phyloP scores from a whole-genome alignment of 2,888 invertebrate species.

The Scotopteryx bipunctaria region DNA sequence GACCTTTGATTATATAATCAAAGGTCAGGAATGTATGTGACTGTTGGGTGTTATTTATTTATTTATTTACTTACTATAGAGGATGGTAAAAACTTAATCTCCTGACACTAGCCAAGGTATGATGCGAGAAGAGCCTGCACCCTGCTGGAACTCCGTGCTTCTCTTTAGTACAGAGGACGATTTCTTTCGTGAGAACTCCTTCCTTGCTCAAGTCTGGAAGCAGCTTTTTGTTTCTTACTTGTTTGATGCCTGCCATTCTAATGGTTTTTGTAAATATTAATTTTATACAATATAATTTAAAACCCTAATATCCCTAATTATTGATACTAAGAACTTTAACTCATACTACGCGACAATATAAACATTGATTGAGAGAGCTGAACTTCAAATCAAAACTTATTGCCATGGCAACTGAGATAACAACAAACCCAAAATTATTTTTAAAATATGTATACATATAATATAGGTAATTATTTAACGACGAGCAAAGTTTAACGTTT shows the following conservation, averaged over 20 bases:
- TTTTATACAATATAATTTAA: conserved; percentile 28
- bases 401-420: conserved; percentile 6
- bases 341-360: conserved; percentile 13
- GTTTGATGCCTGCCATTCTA: conserved; percentile 58
- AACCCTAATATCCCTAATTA: conserved; percentile 27
- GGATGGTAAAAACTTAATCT: conserved; percentile 72
- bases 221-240: conserved; percentile 72
- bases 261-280: background rate
- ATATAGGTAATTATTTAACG: no score
- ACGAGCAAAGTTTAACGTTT: no score
- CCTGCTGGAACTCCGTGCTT: conserved; percentile 70
- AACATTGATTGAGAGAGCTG: background rate
- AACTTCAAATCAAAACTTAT: background rate
- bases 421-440: no score
- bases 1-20: no score
- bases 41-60: no score
- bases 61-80: conserved; percentile 74
- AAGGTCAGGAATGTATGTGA: no score
- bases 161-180: conserved; percentile 64
- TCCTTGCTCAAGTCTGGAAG: conserved; percentile 73
- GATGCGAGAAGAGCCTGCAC: conserved; percentile 83
- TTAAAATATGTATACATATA: no score
- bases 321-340: conserved; percentile 11
- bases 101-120: conserved; percentile 83
- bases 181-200: conserved; percentile 65